Base-by-base conservation (phyloP, 2,888 invertebrate species). In the Eledona agricola region DNA sequence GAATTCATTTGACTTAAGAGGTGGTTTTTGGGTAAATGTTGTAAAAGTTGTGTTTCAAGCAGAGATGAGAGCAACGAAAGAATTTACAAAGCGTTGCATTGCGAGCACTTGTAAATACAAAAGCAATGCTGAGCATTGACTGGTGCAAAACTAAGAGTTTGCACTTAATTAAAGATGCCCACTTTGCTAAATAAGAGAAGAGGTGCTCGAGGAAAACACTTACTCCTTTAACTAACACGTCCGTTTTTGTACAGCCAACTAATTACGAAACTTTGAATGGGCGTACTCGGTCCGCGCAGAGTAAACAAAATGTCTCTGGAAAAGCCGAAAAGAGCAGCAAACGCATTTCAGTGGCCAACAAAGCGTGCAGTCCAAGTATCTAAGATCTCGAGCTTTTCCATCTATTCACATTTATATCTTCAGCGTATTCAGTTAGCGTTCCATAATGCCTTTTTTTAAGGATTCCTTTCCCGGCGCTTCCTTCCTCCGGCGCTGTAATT, bases 261-360 rank as follows among this genome's bases (percentile, higher is more conserved):
- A 46, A 46, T 46, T 46, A 46, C 23, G n/a, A 26, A 46, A 46
- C 13, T 46, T 46, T 46, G 46, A 34, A 46, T 46, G 12, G 46
- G 13, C 9, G 23, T 34, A n/a, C 25, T 12, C 3, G 6, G 7
- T 9, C 4, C 4, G 10, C 12, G 4, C 12, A 29, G 12, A 11
- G 15, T 6, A 2, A 13, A 9, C 7, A 32, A 32, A 32, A 17
- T 7, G 10, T 7, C 17, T 16, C 10, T 7, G 17, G 7, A 4
- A 15, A 3, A 10, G 9, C 17, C 17, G 9, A 15, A 32, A 32
- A 32, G 15, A 16, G 31, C 7, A 9, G 9, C 29, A 12, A 7
- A 4, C 5, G 26, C 26, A 26, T 26, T 26, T 12, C 5, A 7
- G 15, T 16, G 17, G 31, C 15, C 15, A n/a, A 4, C 13, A 32